phyloP scores from a whole-genome alignment of 2,797 vertebrate genomes.

The Falco peregrinus region DNA sequence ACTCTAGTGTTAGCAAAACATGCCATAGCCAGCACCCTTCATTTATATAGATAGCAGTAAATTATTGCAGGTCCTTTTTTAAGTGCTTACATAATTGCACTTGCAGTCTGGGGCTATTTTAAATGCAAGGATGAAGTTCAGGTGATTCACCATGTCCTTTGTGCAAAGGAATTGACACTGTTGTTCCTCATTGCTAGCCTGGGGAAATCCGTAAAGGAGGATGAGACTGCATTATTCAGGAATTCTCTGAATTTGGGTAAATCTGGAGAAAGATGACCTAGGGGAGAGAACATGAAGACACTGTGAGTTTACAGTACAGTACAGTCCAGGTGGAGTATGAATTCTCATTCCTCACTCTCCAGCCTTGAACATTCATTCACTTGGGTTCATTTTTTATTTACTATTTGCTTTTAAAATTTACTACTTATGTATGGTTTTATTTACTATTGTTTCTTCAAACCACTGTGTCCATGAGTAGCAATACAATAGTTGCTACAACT shows the following conservation, averaged over 20 bases:
- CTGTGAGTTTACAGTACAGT: not conserved
- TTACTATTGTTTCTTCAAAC: not conserved
- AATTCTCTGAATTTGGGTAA: not conserved
- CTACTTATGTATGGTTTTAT: not conserved
- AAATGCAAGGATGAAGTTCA: not conserved
- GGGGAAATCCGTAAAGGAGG: not conserved
- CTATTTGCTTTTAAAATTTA: not conserved
- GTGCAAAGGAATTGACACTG: not conserved
- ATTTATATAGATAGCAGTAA: not conserved
- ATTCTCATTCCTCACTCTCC: not conserved
- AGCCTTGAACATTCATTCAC: not conserved
- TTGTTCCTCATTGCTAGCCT: not conserved
- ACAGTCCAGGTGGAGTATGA: not conserved
- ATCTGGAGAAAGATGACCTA: not conserved
- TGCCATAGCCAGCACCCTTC: not conserved
- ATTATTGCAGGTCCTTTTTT: not conserved
- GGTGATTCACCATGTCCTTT: not conserved
- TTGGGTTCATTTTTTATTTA: not conserved
- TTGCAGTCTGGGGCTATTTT: not conserved
- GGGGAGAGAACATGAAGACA: not conserved
- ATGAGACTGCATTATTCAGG: not conserved
- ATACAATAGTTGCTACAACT: not conserved
- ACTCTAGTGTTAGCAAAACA: not conserved
- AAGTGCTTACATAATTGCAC: not conserved
- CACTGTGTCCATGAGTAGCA: not conserved